These are phyloP conservation scores for Formica aserva DNA, from an alignment of 2,888 invertebrate genomes.

Conservation along the genomic window DNA sequence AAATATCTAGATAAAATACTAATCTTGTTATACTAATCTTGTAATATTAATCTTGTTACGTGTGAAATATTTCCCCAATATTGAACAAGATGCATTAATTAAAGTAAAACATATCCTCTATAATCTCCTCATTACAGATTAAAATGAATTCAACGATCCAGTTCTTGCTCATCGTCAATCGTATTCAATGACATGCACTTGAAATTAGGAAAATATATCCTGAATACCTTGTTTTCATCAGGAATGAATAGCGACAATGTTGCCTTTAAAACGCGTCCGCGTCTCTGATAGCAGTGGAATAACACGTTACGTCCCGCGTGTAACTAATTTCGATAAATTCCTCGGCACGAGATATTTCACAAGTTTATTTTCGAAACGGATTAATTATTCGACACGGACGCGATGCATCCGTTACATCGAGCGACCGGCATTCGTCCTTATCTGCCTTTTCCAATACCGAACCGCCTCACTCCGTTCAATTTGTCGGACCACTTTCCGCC, in stretches of 20 bases:
- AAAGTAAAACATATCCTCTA: neutral
- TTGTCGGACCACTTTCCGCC: slow-evolving; percentile 30
- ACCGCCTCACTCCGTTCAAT: slow-evolving; percentile 26
- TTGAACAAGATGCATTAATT: neutral
- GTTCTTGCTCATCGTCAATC: neutral
- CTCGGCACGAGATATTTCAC: slow-evolving; percentile 7
- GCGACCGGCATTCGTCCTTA: slow-evolving; percentile 25
- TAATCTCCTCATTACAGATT: neutral
- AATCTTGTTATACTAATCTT: neutral
- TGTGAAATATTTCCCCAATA: neutral
- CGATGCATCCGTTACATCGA: slow-evolving; percentile 27
- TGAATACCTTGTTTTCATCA: neutral
- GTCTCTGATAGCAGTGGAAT: slow-evolving; percentile 1
- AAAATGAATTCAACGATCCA: slow-evolving; percentile 1
- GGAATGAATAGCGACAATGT: slow-evolving; percentile 6
- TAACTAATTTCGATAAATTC: slow-evolving; percentile 40
- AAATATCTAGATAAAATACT: neutral
- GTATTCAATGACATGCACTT: slow-evolving; percentile 7
- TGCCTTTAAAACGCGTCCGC: slow-evolving; percentile 5
- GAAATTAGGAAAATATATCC: neutral
- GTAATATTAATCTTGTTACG: neutral
- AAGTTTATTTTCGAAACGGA: slow-evolving; percentile 32
- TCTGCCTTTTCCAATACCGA: slow-evolving; percentile 23
- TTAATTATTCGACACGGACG: slow-evolving; percentile 40
- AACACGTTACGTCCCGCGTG: neutral